Evolutionary conservation across 2,113 vertebrate species (phyloP).

Genomic region (Pollimyrus isidori): DNA sequence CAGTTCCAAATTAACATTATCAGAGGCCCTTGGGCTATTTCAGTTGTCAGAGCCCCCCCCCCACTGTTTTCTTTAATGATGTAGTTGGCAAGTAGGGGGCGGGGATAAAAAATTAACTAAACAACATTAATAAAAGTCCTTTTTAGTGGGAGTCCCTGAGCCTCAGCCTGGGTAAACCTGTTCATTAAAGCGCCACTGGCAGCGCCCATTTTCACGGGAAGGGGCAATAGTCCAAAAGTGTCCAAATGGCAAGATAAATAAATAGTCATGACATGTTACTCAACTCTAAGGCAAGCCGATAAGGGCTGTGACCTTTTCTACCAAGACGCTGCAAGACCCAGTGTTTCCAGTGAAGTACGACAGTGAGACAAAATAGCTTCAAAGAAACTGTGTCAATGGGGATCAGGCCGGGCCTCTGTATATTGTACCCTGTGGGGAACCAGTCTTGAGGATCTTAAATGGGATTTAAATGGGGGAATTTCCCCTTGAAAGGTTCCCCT

Average conservation of each 20-base stretch:
- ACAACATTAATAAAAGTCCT: not conserved
- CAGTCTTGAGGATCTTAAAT: not conserved
- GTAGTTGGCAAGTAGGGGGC: not conserved
- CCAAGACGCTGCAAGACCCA: not conserved
- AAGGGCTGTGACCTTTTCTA: not conserved
- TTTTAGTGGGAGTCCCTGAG: not conserved
- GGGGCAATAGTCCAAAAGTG: not conserved
- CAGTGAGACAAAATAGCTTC: not conserved
- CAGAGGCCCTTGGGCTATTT: not conserved
- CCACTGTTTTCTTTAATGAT: not conserved
- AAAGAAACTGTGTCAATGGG: not conserved
- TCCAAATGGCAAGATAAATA: not conserved
- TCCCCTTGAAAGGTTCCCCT: not conserved
- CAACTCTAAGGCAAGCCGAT: not conserved
- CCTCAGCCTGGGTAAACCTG: not conserved
- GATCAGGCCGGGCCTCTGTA: not conserved
- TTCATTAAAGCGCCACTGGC: not conserved
- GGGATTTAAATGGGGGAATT: not conserved
- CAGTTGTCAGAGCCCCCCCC: not conserved
- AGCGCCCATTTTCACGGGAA: not conserved
- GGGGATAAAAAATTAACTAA: not conserved
- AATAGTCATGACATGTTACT: not conserved
- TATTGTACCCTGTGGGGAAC: not conserved
- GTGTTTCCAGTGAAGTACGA: not conserved
- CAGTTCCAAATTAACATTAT: not conserved